A percentile compares a stretch with the other conserved stretches of the same genome.
Evolutionary conservation across 2,113 vertebrate genomes (phyloP).

Genomic region (Vulpes ferrilata): DNA sequence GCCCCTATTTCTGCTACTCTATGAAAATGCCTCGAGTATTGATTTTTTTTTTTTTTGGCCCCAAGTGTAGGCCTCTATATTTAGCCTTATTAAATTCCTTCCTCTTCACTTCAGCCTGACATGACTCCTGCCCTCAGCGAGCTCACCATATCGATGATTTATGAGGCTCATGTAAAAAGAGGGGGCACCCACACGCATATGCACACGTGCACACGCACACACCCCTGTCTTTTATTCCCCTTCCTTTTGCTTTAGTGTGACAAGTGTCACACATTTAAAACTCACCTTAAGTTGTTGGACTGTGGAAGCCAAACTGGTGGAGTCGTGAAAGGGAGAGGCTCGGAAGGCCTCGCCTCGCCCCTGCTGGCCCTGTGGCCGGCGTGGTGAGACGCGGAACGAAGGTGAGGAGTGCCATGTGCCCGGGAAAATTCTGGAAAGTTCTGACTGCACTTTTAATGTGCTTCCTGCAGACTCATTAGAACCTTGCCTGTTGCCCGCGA

Average conservation of each 20-base stretch:
- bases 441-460: not conserved
- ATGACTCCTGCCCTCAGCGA: not conserved
- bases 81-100: not conserved
- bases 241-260: not conserved
- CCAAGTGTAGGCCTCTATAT: not conserved
- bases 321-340: not conserved
- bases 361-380: rapidly evolving
- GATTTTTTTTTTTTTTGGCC: not conserved
- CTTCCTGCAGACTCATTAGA: slow-evolving; percentile 43
- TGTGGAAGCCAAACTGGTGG: not conserved
- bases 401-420: rapidly evolving
- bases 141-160: not conserved
- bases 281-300: not conserved
- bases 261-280: not conserved
- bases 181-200: rapidly evolving
- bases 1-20: not conserved
- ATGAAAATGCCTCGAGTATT: not conserved
- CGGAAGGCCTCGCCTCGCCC: rapidly evolving
- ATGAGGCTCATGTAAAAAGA: not conserved
- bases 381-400: not conserved
- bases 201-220: too few species aligned
- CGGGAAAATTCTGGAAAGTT: not conserved
- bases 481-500: not conserved
- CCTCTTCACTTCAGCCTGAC: not conserved
- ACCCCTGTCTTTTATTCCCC: not conserved